Evolutionary conservation across 2,797 vertebrate species (phyloP).

Genomic region (Tragopan temminckii): DNA sequence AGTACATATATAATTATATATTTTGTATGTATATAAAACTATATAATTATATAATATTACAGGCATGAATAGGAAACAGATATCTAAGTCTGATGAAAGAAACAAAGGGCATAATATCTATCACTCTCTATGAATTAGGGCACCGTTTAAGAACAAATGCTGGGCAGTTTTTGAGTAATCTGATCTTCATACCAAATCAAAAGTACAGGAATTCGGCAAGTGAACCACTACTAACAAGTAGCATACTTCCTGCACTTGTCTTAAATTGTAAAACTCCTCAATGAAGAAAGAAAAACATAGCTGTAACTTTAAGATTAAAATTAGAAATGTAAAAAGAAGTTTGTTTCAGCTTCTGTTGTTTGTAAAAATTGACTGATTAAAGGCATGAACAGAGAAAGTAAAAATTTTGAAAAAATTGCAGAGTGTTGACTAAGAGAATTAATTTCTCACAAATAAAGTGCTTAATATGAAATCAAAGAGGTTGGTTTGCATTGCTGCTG

Average conservation of each 20-base stretch:
- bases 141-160: not conserved
- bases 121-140: not conserved
- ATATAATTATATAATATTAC: not conserved
- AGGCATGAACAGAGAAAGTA: not conserved
- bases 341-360: not conserved
- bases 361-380: not conserved
- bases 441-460: not conserved
- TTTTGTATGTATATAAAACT: too few species aligned
- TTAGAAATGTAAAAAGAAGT: not conserved
- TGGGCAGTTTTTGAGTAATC: not conserved
- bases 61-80: not conserved
- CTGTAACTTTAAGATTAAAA: not conserved
- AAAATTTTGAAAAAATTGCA: not conserved
- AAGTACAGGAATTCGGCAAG: not conserved
- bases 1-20: too few species aligned
- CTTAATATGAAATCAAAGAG: not conserved
- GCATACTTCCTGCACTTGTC: not conserved
- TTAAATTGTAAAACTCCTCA: not conserved
- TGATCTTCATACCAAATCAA: not conserved
- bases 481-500: not conserved
- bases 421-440: not conserved
- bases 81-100: not conserved
- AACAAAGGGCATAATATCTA: not conserved
- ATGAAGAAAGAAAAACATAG: not conserved
- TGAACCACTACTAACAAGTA: not conserved